A percentile compares a stretch with the other conserved stretches of the same genome.
Evolutionary conservation across 2,888 invertebrate species (phyloP).

Genomic region (Brachypalpus laphriformis): DNA sequence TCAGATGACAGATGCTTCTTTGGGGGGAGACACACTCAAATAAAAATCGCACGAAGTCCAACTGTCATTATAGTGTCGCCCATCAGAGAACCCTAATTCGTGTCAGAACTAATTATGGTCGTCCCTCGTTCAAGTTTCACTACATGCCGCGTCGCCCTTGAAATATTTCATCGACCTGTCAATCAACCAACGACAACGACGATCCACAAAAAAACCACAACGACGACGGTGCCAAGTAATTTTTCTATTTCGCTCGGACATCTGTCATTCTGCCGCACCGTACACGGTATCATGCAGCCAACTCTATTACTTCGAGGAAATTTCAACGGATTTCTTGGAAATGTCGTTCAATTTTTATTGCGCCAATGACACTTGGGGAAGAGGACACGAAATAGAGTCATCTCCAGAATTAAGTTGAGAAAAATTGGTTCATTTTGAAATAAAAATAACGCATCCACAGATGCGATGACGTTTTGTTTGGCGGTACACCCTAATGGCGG

Average conservation of each 20-base stretch:
- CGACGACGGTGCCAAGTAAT: conserved; percentile 13
- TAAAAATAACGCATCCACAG: conserved; percentile 29
- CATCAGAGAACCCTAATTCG: conserved; percentile 32
- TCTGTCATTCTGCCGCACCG: conserved; percentile 54
- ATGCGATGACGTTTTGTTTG: conserved; percentile 45
- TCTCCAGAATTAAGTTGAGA: conserved; percentile 49
- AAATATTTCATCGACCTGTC: conserved; percentile 52
- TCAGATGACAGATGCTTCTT: conserved; percentile 35
- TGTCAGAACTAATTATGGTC: conserved; percentile 55
- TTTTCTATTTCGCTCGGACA: conserved; percentile 50
- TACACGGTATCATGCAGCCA: conserved; percentile 24
- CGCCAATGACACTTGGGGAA: conserved; percentile 24
- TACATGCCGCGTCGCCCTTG: conserved; percentile 51
- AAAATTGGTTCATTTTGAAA: conserved; percentile 30
- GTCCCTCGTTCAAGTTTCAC: conserved; percentile 31
- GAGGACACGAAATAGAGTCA: conserved; percentile 61
- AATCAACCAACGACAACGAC: conserved; percentile 49
- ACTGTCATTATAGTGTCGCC: conserved; percentile 29
- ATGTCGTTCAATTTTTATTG: conserved; percentile 43
- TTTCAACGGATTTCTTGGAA: conserved; percentile 61
- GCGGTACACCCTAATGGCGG: not conserved
- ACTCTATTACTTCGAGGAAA: conserved; percentile 37
- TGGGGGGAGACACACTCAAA: not conserved
- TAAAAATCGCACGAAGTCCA: conserved; percentile 36
- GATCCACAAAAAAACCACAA: not conserved